These are phyloP conservation scores for Coregonus sp. DNA, from an alignment of 2,797 vertebrate genomes.

Conservation along the genomic window DNA sequence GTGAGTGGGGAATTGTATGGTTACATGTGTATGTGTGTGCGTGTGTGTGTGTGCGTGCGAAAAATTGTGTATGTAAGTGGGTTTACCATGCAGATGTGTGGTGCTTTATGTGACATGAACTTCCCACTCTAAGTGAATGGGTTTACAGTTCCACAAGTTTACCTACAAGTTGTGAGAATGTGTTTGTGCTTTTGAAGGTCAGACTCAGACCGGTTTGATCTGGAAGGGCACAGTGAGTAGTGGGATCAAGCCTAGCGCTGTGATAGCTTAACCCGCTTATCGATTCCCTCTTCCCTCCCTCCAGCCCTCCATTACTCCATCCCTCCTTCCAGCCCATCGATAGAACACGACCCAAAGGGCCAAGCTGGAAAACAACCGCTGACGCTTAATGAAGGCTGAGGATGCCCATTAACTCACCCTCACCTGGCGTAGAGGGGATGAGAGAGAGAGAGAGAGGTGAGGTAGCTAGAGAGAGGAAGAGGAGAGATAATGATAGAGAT, in stretches of 20 bases:
- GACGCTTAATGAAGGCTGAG: slow-evolving; percentile 12
- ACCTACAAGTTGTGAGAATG: neutral
- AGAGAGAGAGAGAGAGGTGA: neutral
- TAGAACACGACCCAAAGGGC: neutral
- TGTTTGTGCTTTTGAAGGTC: neutral
- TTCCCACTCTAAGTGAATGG: neutral
- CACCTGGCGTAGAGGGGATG: neutral
- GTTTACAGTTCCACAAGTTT: neutral
- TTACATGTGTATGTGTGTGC: neutral
- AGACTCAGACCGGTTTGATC: neutral
- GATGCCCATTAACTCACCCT: slow-evolving; percentile 19
- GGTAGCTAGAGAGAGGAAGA: neutral
- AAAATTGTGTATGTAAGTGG: neutral
- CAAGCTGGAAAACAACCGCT: neutral
- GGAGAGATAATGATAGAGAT: neutral
- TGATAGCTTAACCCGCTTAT: neutral
- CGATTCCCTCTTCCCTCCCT: neutral
- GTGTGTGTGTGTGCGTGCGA: neutral
- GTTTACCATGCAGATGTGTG: neutral
- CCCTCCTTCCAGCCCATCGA: slow-evolving; percentile 23
- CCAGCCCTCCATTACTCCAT: slow-evolving; percentile 3
- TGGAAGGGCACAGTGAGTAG: neutral
- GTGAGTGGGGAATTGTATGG: neutral
- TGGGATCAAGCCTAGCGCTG: neutral
- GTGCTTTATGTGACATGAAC: neutral